Percentiles rank a stretch among this genome's conserved stretches.
Conservation (phyloP, 2,113 vertebrate species). For the Camelus bactrianus region DNA sequence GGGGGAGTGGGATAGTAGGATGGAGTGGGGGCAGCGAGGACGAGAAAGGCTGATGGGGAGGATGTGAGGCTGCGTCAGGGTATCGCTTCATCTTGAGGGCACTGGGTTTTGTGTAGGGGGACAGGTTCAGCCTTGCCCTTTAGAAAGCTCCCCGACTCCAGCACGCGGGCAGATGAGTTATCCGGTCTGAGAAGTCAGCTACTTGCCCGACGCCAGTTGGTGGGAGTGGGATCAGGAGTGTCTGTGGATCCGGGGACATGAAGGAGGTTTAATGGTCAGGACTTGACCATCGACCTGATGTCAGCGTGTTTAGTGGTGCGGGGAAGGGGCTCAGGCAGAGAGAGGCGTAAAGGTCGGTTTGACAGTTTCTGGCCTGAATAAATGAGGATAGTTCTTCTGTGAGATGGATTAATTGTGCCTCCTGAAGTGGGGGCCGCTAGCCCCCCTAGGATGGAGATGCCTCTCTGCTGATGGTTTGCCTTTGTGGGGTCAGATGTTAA, state of each 20-base stretch:
- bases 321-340: not conserved
- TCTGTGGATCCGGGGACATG: no score
- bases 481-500: not conserved
- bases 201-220: no score
- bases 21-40: fast-evolving
- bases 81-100: fast-evolving
- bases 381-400: not conserved
- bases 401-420: no score
- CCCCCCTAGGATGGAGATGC: no score
- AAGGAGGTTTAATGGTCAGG: not conserved
- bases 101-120: fast-evolving
- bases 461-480: not conserved
- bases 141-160: not conserved
- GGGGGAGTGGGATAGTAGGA: not conserved
- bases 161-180: not conserved
- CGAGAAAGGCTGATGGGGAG: fast-evolving
- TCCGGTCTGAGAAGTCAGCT: not conserved
- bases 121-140: not conserved
- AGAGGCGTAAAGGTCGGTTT: not conserved
- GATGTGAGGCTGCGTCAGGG: fast-evolving
- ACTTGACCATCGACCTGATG: fast-evolving
- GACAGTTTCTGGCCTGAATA: not conserved
- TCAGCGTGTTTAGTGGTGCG: not conserved
- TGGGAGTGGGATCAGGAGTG: no score
- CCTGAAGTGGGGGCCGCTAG: not conserved